Conservation (phyloP, 2,888 invertebrate genomes). For the Drosophila pseudotakahashii region DNA sequence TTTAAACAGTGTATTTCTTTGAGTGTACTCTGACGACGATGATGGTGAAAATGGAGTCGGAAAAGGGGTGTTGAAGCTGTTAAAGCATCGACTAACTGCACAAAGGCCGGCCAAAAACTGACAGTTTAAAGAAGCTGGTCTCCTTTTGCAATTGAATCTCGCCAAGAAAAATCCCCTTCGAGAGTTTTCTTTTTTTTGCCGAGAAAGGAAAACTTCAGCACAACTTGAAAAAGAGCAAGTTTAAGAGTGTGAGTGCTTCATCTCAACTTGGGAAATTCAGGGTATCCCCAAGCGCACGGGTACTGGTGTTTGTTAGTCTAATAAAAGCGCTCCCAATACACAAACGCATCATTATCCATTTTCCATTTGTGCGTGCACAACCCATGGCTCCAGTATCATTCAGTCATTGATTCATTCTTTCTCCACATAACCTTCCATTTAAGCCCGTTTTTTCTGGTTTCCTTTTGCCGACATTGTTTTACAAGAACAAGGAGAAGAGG, state of each 20-base stretch:
- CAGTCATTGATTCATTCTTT: conserved; percentile 14
- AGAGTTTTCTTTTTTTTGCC: conserved; percentile 23
- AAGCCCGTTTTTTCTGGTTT: neutral
- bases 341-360: conserved; percentile 72
- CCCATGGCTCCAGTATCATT: neutral
- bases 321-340: conserved; percentile 66
- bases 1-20: neutral
- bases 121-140: conserved; percentile 28
- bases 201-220: conserved; percentile 9
- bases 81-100: conserved; percentile 59
- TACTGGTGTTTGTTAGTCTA: conserved; percentile 12
- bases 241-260: conserved; percentile 1
- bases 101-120: conserved; percentile 54
- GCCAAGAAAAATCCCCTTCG: conserved; percentile 9
- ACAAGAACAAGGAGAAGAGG: neutral
- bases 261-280: neutral
- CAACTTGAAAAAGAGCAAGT: conserved; percentile 32
- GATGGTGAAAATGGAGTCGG: conserved; percentile 8
- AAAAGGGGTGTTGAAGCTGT: conserved; percentile 37
- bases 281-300: conserved; percentile 3
- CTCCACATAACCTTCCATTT: neutral
- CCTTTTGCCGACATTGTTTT: conserved; percentile 2
- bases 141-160: conserved; percentile 13
- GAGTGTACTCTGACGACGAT: neutral
- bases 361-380: conserved; percentile 36